Conservation (phyloP, 2,888 invertebrate species). For the Melitaea athalia region DNA sequence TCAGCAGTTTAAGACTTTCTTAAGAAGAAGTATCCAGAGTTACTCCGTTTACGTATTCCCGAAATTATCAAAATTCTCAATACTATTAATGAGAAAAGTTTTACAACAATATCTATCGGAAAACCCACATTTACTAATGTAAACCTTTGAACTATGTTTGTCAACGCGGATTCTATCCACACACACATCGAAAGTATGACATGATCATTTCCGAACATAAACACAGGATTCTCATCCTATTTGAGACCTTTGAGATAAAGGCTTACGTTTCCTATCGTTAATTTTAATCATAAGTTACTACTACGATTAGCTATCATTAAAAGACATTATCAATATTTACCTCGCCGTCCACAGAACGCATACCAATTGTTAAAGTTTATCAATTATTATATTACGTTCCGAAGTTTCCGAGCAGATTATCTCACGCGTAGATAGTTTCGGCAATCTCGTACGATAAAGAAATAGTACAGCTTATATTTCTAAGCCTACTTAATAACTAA, state of each 20-base stretch:
- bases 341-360: constrained; percentile 24
- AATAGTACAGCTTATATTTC: constrained; percentile 26
- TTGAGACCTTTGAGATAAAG: no score
- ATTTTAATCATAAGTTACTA: no score
- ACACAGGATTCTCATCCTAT: no score
- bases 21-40: neutral
- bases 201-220: no score
- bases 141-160: no score
- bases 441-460: constrained; percentile 30
- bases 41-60: neutral
- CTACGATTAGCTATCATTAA: constrained; percentile 15
- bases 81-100: no score
- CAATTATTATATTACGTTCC: constrained; percentile 74
- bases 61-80: no score
- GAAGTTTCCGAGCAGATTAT: constrained; percentile 63
- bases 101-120: no score
- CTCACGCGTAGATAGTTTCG: constrained; percentile 48
- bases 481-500: constrained; percentile 31
- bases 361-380: constrained; percentile 57
- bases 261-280: no score
- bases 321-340: constrained; percentile 34
- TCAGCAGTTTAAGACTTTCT: constrained; percentile 32
- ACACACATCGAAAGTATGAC: no score
- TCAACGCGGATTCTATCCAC: no score
- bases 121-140: no score